Evolutionary conservation across 2,797 vertebrate species (phyloP).

Genomic region (Channa striata): DNA sequence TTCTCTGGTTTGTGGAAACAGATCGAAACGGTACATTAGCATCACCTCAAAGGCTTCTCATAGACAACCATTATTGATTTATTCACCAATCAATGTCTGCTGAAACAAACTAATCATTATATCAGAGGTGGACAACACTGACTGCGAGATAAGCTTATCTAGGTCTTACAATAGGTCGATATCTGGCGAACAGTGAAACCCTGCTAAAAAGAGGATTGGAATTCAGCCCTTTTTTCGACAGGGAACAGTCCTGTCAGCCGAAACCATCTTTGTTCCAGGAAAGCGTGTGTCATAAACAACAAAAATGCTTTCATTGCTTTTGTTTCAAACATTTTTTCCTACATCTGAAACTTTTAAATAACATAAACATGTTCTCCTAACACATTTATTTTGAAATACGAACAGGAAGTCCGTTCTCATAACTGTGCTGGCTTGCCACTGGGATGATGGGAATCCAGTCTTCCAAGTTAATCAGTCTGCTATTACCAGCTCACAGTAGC

Average conservation of each 20-base stretch:
- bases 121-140: constrained; percentile 22
- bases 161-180: constrained; percentile 24
- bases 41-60: constrained; percentile 39
- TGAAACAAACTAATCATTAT: constrained; percentile 34
- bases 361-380: too few relatives aligned
- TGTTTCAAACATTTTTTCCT: not conserved
- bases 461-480: constrained; percentile 56
- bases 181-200: constrained; percentile 21
- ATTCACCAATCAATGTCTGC: constrained; percentile 33
- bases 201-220: constrained; percentile 1
- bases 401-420: constrained; percentile 31
- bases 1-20: not conserved
- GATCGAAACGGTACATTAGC: constrained; percentile 61
- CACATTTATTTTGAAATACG: constrained; percentile 63
- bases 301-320: not conserved
- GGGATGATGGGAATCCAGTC: constrained; percentile 22
- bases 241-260: not conserved
- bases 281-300: not conserved
- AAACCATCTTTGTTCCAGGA: not conserved
- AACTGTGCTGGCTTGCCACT: constrained; percentile 3
- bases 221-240: not conserved
- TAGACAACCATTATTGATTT: constrained; percentile 32
- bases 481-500: constrained; percentile 38
- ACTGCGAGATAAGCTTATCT: constrained; percentile 36
- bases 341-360: accelerated